phyloP scores from a whole-genome alignment of 2,888 invertebrate species.

The Microchrysa polita region DNA sequence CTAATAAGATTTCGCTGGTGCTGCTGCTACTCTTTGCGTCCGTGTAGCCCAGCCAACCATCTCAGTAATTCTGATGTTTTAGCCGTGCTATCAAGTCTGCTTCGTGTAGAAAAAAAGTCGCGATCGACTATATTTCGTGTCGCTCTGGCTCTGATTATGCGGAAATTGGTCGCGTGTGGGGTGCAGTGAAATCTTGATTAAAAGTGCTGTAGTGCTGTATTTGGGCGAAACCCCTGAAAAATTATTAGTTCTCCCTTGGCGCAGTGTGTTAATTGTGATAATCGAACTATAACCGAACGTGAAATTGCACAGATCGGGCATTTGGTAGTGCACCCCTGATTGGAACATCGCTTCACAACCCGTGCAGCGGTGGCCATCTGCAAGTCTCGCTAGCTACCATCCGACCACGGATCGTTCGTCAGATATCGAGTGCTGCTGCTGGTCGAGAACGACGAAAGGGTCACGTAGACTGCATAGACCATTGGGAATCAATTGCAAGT shows the following conservation, averaged over 20 bases:
- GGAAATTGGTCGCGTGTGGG: slow-evolving; percentile 2
- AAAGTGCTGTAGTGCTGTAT: background rate
- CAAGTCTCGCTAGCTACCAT: slow-evolving; percentile 10
- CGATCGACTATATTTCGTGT: slow-evolving; percentile 18
- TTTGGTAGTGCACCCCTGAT: too few relatives aligned
- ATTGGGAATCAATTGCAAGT: slow-evolving; percentile 1
- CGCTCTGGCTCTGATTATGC: slow-evolving; percentile 23
- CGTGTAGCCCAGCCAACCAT: slow-evolving; percentile 25
- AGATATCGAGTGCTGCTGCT: background rate
- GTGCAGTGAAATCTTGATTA: slow-evolving; percentile 3
- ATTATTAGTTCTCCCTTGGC: too few relatives aligned
- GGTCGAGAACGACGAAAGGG: too few relatives aligned
- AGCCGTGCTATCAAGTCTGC: background rate
- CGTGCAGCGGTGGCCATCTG: slow-evolving; percentile 23
- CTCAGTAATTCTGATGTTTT: slow-evolving; percentile 31
- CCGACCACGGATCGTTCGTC: slow-evolving; percentile 9
- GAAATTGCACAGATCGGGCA: too few relatives aligned
- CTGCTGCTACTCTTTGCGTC: slow-evolving; percentile 39
- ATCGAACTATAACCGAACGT: too few relatives aligned
- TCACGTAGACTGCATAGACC: background rate
- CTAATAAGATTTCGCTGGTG: slow-evolving; percentile 42
- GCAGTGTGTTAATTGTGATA: too few relatives aligned
- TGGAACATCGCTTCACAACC: background rate
- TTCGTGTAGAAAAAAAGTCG: slow-evolving; percentile 30
- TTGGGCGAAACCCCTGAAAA: background rate